phyloP scores from a whole-genome alignment of 2,888 invertebrate genomes.

The Phlogophora meticulosa region DNA sequence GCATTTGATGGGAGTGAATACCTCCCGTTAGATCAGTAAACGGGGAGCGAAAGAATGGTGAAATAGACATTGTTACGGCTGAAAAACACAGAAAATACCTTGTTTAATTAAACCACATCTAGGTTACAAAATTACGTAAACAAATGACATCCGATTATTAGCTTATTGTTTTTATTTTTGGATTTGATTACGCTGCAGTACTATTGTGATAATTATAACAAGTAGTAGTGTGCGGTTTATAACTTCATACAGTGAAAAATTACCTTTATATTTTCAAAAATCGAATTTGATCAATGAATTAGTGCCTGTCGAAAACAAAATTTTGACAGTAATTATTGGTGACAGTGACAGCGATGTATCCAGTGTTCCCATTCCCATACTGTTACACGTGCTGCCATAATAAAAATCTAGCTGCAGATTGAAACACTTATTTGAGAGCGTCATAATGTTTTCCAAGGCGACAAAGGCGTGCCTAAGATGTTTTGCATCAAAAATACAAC shows the following conservation, averaged over 20 bases:
- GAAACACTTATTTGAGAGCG: too few species aligned
- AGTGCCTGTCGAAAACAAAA: conserved; percentile 31
- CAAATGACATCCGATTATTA: conserved; percentile 61
- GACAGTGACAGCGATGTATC: conserved; percentile 9
- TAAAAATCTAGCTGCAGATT: background rate
- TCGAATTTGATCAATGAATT: conserved; percentile 24
- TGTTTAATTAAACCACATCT: conserved; percentile 22
- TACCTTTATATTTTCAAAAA: conserved; percentile 58
- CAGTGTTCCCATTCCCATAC: background rate
- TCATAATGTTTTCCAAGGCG: too few species aligned
- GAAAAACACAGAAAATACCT: conserved; percentile 38
- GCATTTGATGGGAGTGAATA: conserved; percentile 92
- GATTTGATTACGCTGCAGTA: background rate
- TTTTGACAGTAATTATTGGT: conserved; percentile 26
- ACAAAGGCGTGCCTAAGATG: too few species aligned
- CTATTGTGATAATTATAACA: conserved; percentile 13
- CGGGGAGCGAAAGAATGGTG: conserved; percentile 93
- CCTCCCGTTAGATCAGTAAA: conserved; percentile 94
- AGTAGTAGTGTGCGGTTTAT: background rate
- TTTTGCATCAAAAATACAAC: too few species aligned
- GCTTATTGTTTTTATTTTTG: background rate
- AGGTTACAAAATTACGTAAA: conserved; percentile 84
- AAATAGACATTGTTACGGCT: conserved; percentile 89
- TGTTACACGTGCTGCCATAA: background rate
- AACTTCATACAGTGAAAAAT: background rate